These are phyloP conservation scores for Galemys pyrenaicus DNA, from an alignment of 2,113 vertebrate species.

Conservation along the genomic window DNA sequence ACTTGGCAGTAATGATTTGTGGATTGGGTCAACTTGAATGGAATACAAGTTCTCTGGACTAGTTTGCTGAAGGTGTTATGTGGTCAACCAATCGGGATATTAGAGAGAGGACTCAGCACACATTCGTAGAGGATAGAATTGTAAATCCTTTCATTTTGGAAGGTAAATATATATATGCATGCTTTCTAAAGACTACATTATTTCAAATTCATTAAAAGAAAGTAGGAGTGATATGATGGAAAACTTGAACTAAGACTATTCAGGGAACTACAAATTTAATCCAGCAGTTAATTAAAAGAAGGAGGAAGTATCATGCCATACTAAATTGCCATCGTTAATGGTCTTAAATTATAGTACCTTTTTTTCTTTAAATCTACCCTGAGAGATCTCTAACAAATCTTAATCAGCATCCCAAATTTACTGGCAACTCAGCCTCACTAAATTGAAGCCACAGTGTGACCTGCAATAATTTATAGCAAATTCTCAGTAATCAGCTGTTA, in stretches of 20 bases:
- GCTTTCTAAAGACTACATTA: not conserved
- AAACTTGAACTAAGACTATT: not conserved
- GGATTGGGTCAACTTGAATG: not conserved
- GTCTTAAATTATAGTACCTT: not conserved
- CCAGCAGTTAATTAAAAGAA: not conserved
- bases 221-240: not conserved
- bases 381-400: not conserved
- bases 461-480: not conserved
- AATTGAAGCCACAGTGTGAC: not conserved
- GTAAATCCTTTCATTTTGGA: not conserved
- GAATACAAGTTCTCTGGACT: not conserved
- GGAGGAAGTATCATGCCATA: not conserved
- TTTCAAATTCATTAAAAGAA: slow-evolving; percentile 24
- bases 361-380: not conserved
- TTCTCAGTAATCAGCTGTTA: slow-evolving; percentile 3
- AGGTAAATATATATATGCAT: not conserved
- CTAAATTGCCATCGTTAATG: not conserved
- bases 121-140: not conserved
- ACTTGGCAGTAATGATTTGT: not conserved
- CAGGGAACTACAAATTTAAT: not conserved
- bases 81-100: not conserved
- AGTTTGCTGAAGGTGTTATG: not conserved
- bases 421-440: not conserved
- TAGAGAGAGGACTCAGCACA: not conserved
- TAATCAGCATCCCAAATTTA: not conserved